Base-by-base conservation (phyloP, 2,797 vertebrate species). In the Anolis apletophallus region DNA sequence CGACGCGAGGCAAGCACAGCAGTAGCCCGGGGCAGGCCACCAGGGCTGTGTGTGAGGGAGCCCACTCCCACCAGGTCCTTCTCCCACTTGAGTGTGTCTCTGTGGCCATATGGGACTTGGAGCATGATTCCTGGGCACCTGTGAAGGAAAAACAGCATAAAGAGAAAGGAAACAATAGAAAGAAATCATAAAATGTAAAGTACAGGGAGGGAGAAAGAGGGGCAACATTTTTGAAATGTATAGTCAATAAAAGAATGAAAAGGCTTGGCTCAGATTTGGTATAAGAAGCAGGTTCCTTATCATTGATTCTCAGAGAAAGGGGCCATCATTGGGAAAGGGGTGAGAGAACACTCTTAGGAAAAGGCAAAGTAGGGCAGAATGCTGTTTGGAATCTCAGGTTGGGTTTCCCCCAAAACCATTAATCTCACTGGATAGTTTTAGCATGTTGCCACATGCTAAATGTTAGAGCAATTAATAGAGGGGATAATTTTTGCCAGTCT, bases 1-100 rank as follows among this genome's bases (percentile, higher is more conserved):
- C 98, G 98, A 98, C 98, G 98, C 99, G 91, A 95, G 94, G 94
- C 94, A 94, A 94, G 94, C 93, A 88, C 95, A 94, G 95, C 94
- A 77, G 91, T 81, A 26, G 82, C 76, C 93, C 23, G 68, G 46
- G 69, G 21, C 4, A 52, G n/a, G 29, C 54, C 29, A 34, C 73
- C 8, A 1, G 59, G 61, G 23, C 74, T 77, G 74, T 46, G 73
- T 13, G 68, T 1, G 50, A 61, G 32, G 57, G 32, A 59, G 17
- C 75, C 68, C 26, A 40, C 5, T 73, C 46, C 40, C 29, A 55
- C 64, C 55, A 64, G 46, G 10, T 64, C 76, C 68, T 64, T 80
- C 81, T n/a, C 55, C 57, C 68, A 64, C 32, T 64, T 12, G 29
- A 36, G 8, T 2, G 64, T 36, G 32, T 2, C 55, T 61, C 17